Conservation (phyloP, 2,797 vertebrate species). For the Steatocranus sp. region DNA sequence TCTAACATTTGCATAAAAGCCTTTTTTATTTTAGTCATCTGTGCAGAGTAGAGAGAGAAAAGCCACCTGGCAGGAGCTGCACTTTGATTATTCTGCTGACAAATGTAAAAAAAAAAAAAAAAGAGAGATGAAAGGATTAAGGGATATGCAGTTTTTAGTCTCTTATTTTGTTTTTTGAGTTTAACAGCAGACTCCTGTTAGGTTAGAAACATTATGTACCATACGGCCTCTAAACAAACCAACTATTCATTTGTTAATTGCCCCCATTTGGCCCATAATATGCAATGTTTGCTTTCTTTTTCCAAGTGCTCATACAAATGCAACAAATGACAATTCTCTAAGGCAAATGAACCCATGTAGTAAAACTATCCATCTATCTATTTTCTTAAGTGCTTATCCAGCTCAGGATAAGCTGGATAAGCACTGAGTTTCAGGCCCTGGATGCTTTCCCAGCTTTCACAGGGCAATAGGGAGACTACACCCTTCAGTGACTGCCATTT, state of each 20-base stretch:
- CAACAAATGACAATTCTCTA: neutral
- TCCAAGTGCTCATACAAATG: neutral
- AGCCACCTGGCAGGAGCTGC: neutral
- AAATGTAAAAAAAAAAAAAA: neutral
- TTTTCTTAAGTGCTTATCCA: neutral
- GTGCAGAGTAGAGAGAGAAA: neutral
- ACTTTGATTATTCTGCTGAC: neutral
- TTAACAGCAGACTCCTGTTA: neutral
- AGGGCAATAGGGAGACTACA: neutral
- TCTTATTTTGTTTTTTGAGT: neutral
- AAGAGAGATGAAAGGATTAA: neutral
- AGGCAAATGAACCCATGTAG: neutral
- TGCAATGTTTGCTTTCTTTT: neutral
- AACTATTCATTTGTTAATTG: neutral
- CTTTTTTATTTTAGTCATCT: neutral
- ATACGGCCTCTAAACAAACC: neutral
- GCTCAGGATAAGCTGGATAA: neutral
- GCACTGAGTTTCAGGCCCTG: neutral
- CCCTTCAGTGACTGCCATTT: neutral
- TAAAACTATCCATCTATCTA: neutral
- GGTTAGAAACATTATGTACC: neutral
- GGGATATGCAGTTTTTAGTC: neutral
- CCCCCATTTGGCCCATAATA: neutral
- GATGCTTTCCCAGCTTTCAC: neutral
- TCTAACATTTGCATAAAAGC: conserved; percentile 9